These are phyloP conservation scores for Karalla daura DNA, from an alignment of 2,797 vertebrate genomes.

Conservation along the genomic window DNA sequence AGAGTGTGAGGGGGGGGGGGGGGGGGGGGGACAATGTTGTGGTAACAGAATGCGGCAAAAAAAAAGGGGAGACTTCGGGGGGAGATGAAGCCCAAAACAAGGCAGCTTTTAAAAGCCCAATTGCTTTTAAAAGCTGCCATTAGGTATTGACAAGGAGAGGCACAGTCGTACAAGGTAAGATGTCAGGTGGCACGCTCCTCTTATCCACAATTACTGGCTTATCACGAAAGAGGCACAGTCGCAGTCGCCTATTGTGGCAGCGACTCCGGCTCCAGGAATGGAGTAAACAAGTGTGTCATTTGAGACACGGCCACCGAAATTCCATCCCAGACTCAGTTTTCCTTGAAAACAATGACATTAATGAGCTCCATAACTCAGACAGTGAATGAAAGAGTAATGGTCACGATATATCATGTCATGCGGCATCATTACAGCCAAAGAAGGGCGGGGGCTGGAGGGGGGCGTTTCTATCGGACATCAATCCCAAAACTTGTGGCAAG, in stretches of 20 bases:
- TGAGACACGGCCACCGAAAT: conserved; percentile 42
- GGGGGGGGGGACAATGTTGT: conserved; percentile 37
- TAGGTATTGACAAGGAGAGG: conserved; percentile 60
- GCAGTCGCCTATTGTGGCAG: conserved; percentile 11
- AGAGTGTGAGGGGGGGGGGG: conserved; percentile 37
- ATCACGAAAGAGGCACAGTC: conserved; percentile 44
- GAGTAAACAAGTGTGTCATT: conserved; percentile 60
- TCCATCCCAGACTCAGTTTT: conserved; percentile 61
- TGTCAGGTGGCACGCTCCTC: conserved; percentile 63
- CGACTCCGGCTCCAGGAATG: conserved; percentile 21
- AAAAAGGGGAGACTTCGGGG: not conserved
- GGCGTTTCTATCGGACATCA: conserved; percentile 33
- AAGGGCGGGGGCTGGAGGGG: conserved; percentile 21
- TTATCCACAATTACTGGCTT: conserved; percentile 64
- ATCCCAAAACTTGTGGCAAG: conserved; percentile 4
- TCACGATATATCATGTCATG: conserved; percentile 45
- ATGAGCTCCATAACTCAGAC: conserved; percentile 57
- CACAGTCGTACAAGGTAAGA: conserved; percentile 52
- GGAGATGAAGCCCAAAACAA: conserved; percentile 54
- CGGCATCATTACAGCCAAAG: conserved; percentile 44
- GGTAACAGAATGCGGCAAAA: not conserved
- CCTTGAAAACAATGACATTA: conserved; percentile 59
- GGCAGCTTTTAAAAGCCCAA: conserved; percentile 76
- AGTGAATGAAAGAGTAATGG: conserved; percentile 46
- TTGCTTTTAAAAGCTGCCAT: conserved; percentile 66